These are phyloP conservation scores for Rhodinocichla rosea DNA, from an alignment of 2,113 vertebrate genomes.

Conservation along the genomic window DNA sequence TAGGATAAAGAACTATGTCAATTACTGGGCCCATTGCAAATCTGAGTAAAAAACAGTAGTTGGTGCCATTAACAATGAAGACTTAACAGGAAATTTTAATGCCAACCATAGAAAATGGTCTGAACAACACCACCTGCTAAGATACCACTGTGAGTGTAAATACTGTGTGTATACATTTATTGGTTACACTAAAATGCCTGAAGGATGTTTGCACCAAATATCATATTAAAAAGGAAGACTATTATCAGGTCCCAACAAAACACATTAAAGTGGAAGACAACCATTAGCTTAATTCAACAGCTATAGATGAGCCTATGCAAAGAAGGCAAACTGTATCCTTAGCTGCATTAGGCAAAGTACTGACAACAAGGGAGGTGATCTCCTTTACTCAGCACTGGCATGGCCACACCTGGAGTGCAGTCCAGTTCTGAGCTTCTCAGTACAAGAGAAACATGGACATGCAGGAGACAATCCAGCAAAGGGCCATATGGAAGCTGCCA, in stretches of 20 bases:
- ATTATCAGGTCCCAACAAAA: background rate
- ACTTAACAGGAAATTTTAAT: background rate
- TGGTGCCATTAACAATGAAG: background rate
- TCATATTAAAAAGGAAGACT: background rate
- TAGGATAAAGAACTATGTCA: background rate
- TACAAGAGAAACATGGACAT: background rate
- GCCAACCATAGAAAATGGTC: background rate
- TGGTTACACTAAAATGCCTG: background rate
- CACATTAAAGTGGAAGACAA: background rate
- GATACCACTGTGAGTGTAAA: background rate
- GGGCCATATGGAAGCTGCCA: background rate
- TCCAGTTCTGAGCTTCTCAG: background rate
- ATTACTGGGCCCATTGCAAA: background rate
- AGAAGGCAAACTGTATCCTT: background rate
- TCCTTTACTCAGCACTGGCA: background rate
- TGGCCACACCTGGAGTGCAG: background rate
- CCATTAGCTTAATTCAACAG: background rate
- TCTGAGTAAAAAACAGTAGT: background rate
- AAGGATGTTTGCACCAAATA: background rate
- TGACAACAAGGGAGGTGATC: background rate
- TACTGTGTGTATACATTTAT: background rate
- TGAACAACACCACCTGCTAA: background rate
- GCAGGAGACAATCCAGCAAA: background rate
- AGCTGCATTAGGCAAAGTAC: background rate
- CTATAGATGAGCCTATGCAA: background rate